Evolutionary conservation across 1,140 invertebrate genomes (phyloP), one percentile per base, ranked within the genome.

Genomic region (Oryctes rhinoceros): DNA sequence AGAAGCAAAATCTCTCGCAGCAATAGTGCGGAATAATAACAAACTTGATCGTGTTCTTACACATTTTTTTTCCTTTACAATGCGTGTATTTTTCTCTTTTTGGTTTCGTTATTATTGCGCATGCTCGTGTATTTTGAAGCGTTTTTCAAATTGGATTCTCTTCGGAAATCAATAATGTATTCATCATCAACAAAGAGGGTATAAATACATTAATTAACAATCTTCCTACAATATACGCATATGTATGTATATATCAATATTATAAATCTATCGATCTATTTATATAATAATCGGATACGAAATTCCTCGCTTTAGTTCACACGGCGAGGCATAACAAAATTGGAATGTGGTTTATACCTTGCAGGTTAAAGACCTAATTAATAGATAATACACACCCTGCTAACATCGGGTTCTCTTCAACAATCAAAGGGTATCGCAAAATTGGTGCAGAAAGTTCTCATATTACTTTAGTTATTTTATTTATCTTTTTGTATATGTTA

Each of bases 341-440:
- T 71, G 65, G 65, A 71, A 71, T 71, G 65, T 71, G 9, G 35
- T 24, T 71, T 35, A 71, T 71, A 35, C 35, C 4, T 71, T 71
- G 24, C 65, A 18, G 65, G 65, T 71, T 35, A 9, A 37, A 71
- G 65, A 71, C 65, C 24, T 71, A 71, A 71, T 13, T 62, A 71
- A 13, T 71, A 71, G 24, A 71, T 71, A 59, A 59, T 59, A 59
- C 53, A 71, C 65, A 35, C 65, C 65, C 24, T 37, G 20, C 35
- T 71, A 71, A 59, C 53, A 18, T 71, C 24, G 65, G 65, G 35
- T 71, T 71, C n/a, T 71, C 15, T 9, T 71, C 35, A 71, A 71
- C 65, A 71, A 71, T 71, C 37, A 71, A 71, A 71, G 65, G 65
- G 35, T 71, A 71, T 71, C 65, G 65, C 65, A 71, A 37, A 71